Conservation (phyloP, 2,888 invertebrate genomes). For the Pammene fasciana region DNA sequence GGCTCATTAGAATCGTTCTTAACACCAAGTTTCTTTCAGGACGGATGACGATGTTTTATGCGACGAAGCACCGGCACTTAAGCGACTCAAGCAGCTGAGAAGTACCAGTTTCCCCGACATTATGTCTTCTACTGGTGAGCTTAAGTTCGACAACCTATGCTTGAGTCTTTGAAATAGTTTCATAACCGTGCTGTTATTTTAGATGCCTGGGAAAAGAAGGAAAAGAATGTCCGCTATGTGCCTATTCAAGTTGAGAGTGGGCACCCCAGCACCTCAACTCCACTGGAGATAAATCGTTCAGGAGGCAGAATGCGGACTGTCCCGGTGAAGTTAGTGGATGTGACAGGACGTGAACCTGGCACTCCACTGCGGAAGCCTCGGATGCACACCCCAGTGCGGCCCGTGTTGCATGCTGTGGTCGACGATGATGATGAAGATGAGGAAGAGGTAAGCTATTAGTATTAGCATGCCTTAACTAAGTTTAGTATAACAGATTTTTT, state of each 20-base stretch:
- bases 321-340: constrained; percentile 62
- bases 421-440: constrained; percentile 63
- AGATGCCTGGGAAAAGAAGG: constrained; percentile 60
- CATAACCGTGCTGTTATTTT: constrained; percentile 46
- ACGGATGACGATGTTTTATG: constrained; percentile 70
- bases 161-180: not conserved
- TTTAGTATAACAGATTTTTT: no score
- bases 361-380: constrained; percentile 63
- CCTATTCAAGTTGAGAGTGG: constrained; percentile 71
- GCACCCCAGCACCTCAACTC: constrained; percentile 77
- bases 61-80: constrained; percentile 72
- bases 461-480: no score
- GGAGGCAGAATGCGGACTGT: constrained; percentile 54
- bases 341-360: constrained; percentile 58
- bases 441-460: constrained; percentile 53
- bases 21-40: constrained; percentile 60
- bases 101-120: constrained; percentile 67
- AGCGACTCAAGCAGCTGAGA: constrained; percentile 67
- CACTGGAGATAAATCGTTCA: constrained; percentile 56
- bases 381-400: constrained; percentile 64
- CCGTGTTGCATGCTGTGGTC: constrained; percentile 61
- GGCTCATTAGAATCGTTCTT: not conserved
- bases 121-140: constrained; percentile 67
- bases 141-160: constrained; percentile 5
- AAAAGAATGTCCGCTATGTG: constrained; percentile 69